Percentiles rank a stretch among this genome's conserved stretches.
These are phyloP conservation scores for Bradypus variegatus DNA, from an alignment of 2,797 vertebrate genomes.

Conservation along the genomic window DNA sequence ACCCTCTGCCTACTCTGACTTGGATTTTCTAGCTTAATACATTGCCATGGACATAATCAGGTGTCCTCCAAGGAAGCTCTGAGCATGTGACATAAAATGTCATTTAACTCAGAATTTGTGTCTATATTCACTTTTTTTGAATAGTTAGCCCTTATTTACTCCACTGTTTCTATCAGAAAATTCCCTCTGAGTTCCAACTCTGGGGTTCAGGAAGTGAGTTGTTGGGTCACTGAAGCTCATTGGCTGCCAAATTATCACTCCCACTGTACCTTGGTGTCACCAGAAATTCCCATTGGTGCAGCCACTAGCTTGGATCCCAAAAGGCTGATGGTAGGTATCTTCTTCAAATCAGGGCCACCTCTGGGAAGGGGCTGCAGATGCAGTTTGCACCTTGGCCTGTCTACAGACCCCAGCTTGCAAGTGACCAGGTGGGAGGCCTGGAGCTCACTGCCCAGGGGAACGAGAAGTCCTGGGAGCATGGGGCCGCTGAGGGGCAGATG, in stretches of 20 bases:
- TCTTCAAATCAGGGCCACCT: rapidly evolving
- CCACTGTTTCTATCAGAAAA: neutral
- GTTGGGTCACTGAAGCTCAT: neutral
- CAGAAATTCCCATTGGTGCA: neutral
- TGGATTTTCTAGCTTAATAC: neutral
- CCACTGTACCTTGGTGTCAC: no score
- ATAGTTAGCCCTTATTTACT: neutral
- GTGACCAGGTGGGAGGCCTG: neutral
- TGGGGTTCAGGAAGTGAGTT: neutral
- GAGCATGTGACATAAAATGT: neutral
- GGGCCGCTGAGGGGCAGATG: no score
- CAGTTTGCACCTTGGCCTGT: neutral
- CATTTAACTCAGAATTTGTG: neutral
- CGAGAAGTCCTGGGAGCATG: neutral
- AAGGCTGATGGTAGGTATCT: neutral
- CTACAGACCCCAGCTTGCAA: neutral
- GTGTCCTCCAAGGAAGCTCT: neutral
- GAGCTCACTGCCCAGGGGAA: neutral
- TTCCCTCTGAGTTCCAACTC: neutral
- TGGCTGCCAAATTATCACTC: neutral
- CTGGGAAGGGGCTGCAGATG: neutral
- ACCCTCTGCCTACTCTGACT: neutral
- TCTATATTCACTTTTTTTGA: neutral
- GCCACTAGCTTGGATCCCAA: neutral
- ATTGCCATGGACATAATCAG: neutral